Percentiles rank a stretch among this genome's conserved stretches.
Conservation (phyloP, 2,888 invertebrate genomes). For the Cheilosia impressa region DNA sequence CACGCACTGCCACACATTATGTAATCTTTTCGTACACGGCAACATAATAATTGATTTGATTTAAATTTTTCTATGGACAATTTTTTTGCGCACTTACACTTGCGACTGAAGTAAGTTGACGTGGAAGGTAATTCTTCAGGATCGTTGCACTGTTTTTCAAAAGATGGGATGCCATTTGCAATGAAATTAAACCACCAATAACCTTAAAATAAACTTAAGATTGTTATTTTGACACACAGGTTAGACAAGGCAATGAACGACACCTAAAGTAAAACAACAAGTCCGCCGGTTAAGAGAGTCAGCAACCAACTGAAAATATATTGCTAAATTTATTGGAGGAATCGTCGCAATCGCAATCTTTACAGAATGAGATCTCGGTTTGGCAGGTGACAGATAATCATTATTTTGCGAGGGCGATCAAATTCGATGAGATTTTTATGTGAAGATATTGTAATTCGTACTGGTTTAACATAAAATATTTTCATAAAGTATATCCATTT, state of each 20-base stretch:
- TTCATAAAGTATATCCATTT: not conserved
- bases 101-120: conserved; percentile 72
- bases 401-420: not conserved
- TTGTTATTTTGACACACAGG: not conserved
- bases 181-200: not conserved
- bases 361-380: not conserved
- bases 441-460: not conserved
- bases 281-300: conserved; percentile 48
- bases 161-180: conserved; percentile 79
- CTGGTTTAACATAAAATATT: not conserved
- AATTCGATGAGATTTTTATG: not conserved
- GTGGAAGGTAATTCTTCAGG: conserved; percentile 77
- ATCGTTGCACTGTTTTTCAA: conserved; percentile 78
- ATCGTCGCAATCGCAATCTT: not conserved
- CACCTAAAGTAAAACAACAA: not conserved
- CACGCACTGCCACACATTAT: not conserved
- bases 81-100: conserved; percentile 65
- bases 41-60: conserved; percentile 5
- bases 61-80: not conserved
- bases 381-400: conserved; percentile 21
- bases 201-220: not conserved
- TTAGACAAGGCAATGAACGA: not conserved
- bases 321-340: not conserved
- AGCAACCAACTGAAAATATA: conserved; percentile 24
- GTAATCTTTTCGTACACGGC: conserved; percentile 20